Evolutionary conservation across 1,140 invertebrate species (phyloP), one percentile per base, ranked within the genome.

Genomic region (Formica selysi): DNA sequence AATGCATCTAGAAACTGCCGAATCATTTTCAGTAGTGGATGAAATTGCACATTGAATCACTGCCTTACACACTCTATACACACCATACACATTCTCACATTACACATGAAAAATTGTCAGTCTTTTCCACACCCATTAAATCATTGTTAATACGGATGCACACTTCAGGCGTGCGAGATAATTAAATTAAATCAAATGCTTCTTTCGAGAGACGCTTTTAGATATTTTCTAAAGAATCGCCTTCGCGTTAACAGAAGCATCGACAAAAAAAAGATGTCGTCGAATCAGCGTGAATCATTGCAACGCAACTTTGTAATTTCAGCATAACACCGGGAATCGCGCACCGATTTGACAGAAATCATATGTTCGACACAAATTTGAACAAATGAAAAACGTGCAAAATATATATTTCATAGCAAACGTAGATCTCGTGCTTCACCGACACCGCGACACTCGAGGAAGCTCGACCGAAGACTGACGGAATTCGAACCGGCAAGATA

Each of bases 1-100:
- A 92, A 29, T 10, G 67, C 89, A n/a, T 92, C 89, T 61, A 87
- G 64, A 44, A 92, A 85, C 62, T 92, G 91, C 19, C 84, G 86
- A 29, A 92, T 73, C 91, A 92, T 92, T 59, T 68, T 76, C 11
- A 51, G 11, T 19, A 1, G 7, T 29, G 19, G 41, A 36, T 64
- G 19, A 54, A 51, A 48, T 61, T 38, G 19, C 19, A 41, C 79
- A 62, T 73, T 61, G 29, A 74, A 83, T 83, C 67, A 73, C 54
- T 22, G 78, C 59, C 38, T 29, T 70, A 32, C 76, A 67, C 38
- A 41, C 48, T 51, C 0, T 19, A 51, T 51, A 41, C 22, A 29
- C 51, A 32, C 29, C 48, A 68, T 22, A 26, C 26, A 29, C 68
- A 29, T 29, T 29, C 68, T 73, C 68, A 59, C 67, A 26, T 73